Evolutionary conservation across 2,113 vertebrate genomes (phyloP).

Genomic region (Arizona elegans): DNA sequence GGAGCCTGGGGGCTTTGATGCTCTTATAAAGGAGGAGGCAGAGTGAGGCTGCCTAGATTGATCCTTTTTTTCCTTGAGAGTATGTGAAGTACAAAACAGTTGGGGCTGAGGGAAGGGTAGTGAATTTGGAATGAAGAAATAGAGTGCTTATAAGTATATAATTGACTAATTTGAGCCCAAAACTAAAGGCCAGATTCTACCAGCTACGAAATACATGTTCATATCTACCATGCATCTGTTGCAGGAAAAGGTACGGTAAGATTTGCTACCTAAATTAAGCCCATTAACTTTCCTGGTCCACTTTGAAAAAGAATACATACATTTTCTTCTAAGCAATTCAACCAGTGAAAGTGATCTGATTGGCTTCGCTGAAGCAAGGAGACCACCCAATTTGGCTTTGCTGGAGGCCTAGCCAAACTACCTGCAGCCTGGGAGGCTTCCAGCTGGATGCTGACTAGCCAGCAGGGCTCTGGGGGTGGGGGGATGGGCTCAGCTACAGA

Average conservation of each 20-base stretch:
- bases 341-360: not conserved
- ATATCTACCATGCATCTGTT: not conserved
- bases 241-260: not conserved
- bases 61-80: not conserved
- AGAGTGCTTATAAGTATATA: not conserved
- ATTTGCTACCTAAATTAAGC: not conserved
- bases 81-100: not conserved
- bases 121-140: not conserved
- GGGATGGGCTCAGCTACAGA: not conserved
- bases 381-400: not conserved
- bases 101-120: not conserved
- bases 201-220: not conserved
- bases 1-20: not conserved
- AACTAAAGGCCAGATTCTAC: not conserved
- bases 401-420: not conserved
- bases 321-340: not conserved
- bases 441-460: not conserved
- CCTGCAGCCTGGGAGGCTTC: not conserved
- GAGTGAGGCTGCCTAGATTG: not conserved
- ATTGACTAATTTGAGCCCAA: not conserved
- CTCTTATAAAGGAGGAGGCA: not conserved
- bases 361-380: not conserved
- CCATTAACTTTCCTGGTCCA: not conserved
- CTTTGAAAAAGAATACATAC: not conserved
- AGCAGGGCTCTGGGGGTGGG: not conserved